A percentile compares a stretch with the other conserved stretches of the same genome.
These are phyloP conservation scores for Orthosia incerta DNA, from an alignment of 2,888 invertebrate genomes.

Conservation along the genomic window DNA sequence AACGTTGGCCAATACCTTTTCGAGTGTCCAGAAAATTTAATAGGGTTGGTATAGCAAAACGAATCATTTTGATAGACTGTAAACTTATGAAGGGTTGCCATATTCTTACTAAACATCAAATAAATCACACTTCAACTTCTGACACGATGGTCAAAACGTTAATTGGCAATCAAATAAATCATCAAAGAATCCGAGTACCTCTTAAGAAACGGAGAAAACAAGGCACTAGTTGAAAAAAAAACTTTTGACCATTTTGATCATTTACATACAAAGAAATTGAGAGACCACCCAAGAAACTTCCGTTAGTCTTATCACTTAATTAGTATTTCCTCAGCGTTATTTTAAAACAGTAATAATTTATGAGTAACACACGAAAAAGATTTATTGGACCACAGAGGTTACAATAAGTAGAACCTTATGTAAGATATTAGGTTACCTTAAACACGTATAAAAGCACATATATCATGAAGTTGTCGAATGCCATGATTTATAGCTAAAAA, in stretches of 20 bases:
- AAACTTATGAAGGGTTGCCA: neutral
- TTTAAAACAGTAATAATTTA: slow-evolving; percentile 37
- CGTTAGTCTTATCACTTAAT: slow-evolving; percentile 56
- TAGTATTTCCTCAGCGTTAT: slow-evolving; percentile 53
- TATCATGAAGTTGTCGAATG: slow-evolving; percentile 40
- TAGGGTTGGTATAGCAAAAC: too few species aligned
- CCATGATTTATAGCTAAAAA: slow-evolving; percentile 40
- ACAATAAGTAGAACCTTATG: slow-evolving; percentile 20
- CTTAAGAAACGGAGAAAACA: neutral
- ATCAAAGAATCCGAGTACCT: neutral
- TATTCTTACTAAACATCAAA: neutral
- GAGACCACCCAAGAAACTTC: slow-evolving; percentile 57
- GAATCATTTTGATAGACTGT: neutral
- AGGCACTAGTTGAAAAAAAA: neutral
- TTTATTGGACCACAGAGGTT: slow-evolving; percentile 25
- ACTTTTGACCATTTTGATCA: slow-evolving; percentile 9
- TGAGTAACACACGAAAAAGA: slow-evolving; percentile 16
- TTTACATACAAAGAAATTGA: slow-evolving; percentile 56
- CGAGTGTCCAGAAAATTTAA: neutral
- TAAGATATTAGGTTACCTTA: slow-evolving; percentile 38
- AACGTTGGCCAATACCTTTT: neutral
- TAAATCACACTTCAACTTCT: neutral
- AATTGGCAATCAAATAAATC: neutral
- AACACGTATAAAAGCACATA: slow-evolving; percentile 20
- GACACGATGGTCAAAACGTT: neutral